These are phyloP conservation scores for Sebastes kiyomatsui DNA, from an alignment of 2,797 vertebrate genomes.

Conservation along the genomic window DNA sequence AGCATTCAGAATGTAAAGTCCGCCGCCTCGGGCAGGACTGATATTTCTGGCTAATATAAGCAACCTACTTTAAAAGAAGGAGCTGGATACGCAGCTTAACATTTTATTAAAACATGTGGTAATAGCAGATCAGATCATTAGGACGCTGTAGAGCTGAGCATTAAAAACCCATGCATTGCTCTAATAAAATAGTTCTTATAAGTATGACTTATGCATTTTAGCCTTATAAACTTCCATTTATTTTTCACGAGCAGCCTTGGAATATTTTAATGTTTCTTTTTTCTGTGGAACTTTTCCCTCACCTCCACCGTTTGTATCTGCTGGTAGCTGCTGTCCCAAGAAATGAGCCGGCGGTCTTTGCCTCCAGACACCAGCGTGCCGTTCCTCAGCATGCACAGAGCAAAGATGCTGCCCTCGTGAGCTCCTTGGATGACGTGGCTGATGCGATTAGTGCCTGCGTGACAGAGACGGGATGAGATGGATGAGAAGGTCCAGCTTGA, in stretches of 20 bases:
- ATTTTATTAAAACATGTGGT: conserved; percentile 10
- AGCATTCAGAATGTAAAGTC: conserved; percentile 20
- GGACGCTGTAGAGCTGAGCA: not conserved
- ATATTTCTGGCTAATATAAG: conserved; percentile 28
- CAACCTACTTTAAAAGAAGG: conserved; percentile 24
- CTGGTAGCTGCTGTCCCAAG: conserved; percentile 94
- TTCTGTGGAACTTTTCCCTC: conserved; percentile 36
- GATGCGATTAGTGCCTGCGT: conserved; percentile 94
- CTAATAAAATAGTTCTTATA: not conserved
- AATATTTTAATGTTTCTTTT: not conserved
- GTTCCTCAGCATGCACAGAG: conserved; percentile 94
- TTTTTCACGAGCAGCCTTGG: not conserved
- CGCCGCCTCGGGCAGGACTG: conserved; percentile 4
- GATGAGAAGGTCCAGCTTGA: conserved; percentile 24
- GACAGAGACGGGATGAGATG: conserved; percentile 47
- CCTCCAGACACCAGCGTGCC: conserved; percentile 95
- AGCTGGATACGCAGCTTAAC: conserved; percentile 15
- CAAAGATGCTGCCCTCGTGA: conserved; percentile 96
- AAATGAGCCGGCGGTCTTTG: conserved; percentile 93
- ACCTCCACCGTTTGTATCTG: conserved; percentile 93
- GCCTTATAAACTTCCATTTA: not conserved
- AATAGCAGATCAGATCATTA: not conserved
- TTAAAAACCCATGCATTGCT: not conserved
- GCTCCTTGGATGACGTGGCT: conserved; percentile 92
- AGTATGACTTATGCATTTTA: not conserved